phyloP scores from a whole-genome alignment of 2,797 vertebrate species.

The Phrynocephalus guinanensis region DNA sequence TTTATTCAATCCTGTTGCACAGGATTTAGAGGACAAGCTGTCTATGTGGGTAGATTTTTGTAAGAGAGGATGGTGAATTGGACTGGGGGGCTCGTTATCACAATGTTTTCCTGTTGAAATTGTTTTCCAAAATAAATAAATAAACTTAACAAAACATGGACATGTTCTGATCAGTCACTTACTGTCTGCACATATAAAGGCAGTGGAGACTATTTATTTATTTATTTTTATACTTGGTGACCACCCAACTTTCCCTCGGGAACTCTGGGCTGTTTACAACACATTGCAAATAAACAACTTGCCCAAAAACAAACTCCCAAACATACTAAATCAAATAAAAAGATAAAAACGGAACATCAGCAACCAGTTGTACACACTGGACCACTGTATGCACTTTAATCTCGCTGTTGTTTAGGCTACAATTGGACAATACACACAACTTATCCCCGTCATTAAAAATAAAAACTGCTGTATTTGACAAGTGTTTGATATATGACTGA shows the following conservation, averaged over 20 bases:
- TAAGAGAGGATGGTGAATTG: slow-evolving; percentile 29
- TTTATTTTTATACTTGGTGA: no score
- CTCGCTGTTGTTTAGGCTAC: background rate
- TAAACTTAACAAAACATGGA: slow-evolving; percentile 5
- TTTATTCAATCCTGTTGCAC: background rate
- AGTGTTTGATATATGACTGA: background rate
- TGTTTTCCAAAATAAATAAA: slow-evolving; percentile 36
- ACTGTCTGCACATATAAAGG: background rate
- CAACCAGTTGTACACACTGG: no score
- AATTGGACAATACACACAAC: no score
- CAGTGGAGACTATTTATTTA: background rate
- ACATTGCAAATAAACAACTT: no score
- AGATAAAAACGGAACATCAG: no score
- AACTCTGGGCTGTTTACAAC: no score
- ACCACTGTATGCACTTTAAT: no score
- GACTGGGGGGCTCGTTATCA: slow-evolving; percentile 10
- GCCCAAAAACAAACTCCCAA: no score
- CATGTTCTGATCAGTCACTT: background rate
- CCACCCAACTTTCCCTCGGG: no score
- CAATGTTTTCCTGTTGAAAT: slow-evolving; percentile 22
- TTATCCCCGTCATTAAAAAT: no score
- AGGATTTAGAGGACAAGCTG: background rate
- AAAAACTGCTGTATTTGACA: background rate
- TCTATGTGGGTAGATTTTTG: slow-evolving; percentile 13
- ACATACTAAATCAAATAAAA: no score